Evolutionary conservation across 2,888 invertebrate genomes (phyloP).

Genomic region (Nomada lathburiana): DNA sequence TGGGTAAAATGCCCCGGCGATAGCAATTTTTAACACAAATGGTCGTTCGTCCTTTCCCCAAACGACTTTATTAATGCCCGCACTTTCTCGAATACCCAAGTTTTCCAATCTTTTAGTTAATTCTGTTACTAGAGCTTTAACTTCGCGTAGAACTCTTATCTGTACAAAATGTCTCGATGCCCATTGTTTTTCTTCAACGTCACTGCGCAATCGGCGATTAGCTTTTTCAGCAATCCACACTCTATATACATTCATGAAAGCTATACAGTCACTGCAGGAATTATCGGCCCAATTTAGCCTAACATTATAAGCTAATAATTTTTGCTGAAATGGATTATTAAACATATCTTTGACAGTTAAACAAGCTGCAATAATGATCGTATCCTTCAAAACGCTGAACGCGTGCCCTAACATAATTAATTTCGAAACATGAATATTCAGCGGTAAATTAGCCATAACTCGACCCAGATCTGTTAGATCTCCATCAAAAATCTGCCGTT

Average conservation of each 20-base stretch:
- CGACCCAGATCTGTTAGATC: conserved; percentile 94
- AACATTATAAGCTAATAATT: conserved; percentile 90
- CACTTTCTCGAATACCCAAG: conserved; percentile 87
- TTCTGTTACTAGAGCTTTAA: conserved; percentile 90
- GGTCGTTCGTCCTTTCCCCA: conserved; percentile 86
- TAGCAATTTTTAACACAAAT: conserved; percentile 89
- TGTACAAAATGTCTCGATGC: conserved; percentile 90
- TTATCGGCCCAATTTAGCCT: conserved; percentile 93
- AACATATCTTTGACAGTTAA: conserved; percentile 93
- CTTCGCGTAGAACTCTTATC: conserved; percentile 89
- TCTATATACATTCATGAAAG: conserved; percentile 93
- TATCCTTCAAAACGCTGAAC: conserved; percentile 93
- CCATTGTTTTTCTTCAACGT: conserved; percentile 87
- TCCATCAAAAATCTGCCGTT: conserved; percentile 89
- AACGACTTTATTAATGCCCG: conserved; percentile 83
- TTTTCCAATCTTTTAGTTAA: conserved; percentile 87
- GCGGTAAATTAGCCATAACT: conserved; percentile 92
- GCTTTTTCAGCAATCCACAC: conserved; percentile 89
- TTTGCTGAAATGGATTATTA: conserved; percentile 89
- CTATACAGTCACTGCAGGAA: conserved; percentile 93
- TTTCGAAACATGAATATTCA: conserved; percentile 93
- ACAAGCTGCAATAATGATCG: conserved; percentile 94
- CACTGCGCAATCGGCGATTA: conserved; percentile 86
- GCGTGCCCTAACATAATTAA: conserved; percentile 94
- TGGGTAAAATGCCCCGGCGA: conserved; percentile 96